phyloP scores from a whole-genome alignment of 2,113 vertebrate species.

The Aythya baeri region DNA sequence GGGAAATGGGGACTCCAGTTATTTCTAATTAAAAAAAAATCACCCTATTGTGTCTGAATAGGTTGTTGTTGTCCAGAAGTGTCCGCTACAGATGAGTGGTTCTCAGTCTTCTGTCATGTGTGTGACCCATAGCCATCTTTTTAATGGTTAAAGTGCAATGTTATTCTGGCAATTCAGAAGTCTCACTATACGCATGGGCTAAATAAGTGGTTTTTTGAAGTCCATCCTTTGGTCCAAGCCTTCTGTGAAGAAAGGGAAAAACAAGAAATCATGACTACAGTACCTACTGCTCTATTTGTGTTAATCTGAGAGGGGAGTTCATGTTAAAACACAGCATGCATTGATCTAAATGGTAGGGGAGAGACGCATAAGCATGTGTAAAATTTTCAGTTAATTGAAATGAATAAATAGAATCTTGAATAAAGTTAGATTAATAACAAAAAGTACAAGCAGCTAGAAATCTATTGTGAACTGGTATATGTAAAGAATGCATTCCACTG shows the following conservation, averaged over 20 bases:
- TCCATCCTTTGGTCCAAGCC: neutral
- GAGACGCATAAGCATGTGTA: neutral
- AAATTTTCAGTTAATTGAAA: neutral
- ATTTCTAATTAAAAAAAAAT: no score
- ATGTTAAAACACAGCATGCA: neutral
- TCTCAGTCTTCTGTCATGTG: neutral
- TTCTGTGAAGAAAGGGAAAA: neutral
- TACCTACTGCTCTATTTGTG: neutral
- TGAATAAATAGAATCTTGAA: neutral
- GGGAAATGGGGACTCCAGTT: neutral
- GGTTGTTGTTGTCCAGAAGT: neutral
- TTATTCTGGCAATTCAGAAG: neutral
- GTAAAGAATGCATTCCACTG: neutral
- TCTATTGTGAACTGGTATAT: neutral
- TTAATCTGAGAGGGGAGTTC: neutral
- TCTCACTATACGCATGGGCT: neutral
- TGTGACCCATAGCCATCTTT: neutral
- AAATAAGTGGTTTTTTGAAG: neutral
- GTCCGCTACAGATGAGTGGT: accelerated
- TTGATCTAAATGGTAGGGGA: neutral
- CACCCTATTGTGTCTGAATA: no score
- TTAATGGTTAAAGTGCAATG: neutral
- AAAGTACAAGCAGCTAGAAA: neutral
- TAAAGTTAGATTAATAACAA: neutral
- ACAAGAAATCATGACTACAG: neutral